phyloP scores from a whole-genome alignment of 2,888 invertebrate species.

The Phlogophora meticulosa region DNA sequence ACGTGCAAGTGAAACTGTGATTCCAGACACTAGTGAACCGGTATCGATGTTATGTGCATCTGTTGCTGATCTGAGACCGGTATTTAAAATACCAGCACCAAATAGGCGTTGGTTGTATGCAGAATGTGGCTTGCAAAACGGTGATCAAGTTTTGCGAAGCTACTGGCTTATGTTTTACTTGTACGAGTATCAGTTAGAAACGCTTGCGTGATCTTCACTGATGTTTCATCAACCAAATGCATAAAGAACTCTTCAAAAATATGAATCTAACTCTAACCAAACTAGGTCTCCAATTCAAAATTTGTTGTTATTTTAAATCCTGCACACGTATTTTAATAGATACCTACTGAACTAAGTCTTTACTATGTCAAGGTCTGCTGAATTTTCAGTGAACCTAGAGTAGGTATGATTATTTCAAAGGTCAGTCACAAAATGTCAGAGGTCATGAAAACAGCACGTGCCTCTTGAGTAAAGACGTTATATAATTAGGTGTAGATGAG shows the following conservation, averaged over 20 bases:
- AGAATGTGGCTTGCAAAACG: constrained; percentile 55
- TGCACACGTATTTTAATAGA: not conserved
- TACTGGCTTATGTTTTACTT: constrained; percentile 10
- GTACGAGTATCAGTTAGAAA: not conserved
- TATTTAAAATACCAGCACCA: constrained; percentile 64
- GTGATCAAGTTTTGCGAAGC: constrained; percentile 29
- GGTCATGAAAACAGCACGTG: constrained; percentile 1
- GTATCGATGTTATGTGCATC: constrained; percentile 66
- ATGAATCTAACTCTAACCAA: not conserved
- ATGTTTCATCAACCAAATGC: not conserved
- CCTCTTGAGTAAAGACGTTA: not conserved
- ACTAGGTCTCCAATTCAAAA: not conserved
- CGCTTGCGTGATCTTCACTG: not conserved
- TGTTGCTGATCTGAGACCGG: constrained; percentile 61
- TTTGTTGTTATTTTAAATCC: not conserved
- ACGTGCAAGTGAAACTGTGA: constrained; percentile 65
- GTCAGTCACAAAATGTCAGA: not conserved
- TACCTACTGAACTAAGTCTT: not conserved
- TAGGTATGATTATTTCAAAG: not conserved
- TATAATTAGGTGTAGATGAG: constrained; percentile 7
- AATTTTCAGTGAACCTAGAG: constrained; percentile 6
- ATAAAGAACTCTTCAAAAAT: not conserved
- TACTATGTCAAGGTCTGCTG: not conserved
- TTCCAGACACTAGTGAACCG: constrained; percentile 63
- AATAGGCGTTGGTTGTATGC: constrained; percentile 41